These are phyloP conservation scores for Otocyon megalotis DNA, from an alignment of 2,113 vertebrate species.

Conservation along the genomic window DNA sequence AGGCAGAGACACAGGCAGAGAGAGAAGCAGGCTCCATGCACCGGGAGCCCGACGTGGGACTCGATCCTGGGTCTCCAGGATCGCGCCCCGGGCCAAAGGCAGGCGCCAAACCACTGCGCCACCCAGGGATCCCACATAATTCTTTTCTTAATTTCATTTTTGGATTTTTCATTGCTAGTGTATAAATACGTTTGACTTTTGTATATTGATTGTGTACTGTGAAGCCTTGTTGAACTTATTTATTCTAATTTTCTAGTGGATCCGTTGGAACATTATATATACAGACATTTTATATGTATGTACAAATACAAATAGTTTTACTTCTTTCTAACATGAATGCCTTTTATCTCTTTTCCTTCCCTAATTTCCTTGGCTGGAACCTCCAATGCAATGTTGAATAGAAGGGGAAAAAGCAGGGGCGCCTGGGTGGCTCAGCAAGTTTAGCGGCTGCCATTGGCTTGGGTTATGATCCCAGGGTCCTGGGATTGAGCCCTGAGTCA, in stretches of 20 bases:
- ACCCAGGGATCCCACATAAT: too few species aligned
- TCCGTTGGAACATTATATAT: not conserved
- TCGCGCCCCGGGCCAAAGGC: too few species aligned
- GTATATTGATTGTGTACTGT: not conserved
- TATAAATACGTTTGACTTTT: slow-evolving; percentile 5
- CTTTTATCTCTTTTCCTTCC: not conserved
- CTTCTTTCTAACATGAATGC: not conserved
- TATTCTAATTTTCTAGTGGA: slow-evolving; percentile 12
- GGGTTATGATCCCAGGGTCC: not conserved
- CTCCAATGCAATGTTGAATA: not conserved
- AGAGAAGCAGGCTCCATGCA: too few species aligned
- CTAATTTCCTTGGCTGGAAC: not conserved
- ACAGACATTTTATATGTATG: not conserved
- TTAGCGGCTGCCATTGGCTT: not conserved
- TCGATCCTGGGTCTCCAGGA: too few species aligned
- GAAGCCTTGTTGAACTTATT: not conserved
- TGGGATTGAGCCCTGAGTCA: not conserved
- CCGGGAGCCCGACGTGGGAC: too few species aligned
- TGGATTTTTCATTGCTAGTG: not conserved
- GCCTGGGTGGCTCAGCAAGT: not conserved
- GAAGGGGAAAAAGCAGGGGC: not conserved
- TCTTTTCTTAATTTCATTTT: slow-evolving; percentile 25
- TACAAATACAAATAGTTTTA: not conserved
- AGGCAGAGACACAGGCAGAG: too few species aligned
- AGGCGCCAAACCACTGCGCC: too few species aligned